These are phyloP conservation scores for Rousettus madagascariensis DNA, from an alignment of 2,797 vertebrate genomes.

Conservation along the genomic window DNA sequence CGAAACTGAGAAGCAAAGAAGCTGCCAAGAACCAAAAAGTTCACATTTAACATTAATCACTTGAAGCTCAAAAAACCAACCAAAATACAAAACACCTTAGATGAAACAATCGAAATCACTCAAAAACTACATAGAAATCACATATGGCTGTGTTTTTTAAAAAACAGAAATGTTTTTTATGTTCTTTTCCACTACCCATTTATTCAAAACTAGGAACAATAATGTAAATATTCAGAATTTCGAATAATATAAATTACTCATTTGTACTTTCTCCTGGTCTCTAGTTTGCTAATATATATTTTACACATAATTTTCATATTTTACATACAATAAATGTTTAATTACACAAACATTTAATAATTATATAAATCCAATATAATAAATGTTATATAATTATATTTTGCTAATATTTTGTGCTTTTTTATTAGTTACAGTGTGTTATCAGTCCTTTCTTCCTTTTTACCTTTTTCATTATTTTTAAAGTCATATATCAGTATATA, in stretches of 20 bases:
- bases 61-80: background rate
- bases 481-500: background rate
- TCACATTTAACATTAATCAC: background rate
- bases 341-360: background rate
- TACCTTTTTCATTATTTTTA: background rate
- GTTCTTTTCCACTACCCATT: background rate
- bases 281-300: background rate
- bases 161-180: background rate
- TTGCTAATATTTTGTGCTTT: background rate
- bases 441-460: background rate
- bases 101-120: background rate
- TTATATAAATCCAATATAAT: background rate
- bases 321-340: background rate
- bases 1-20: background rate
- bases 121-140: background rate
- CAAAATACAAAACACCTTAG: background rate
- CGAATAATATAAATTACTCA: background rate
- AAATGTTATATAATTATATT: background rate
- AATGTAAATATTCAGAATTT: slow-evolving; percentile 17
- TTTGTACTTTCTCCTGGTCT: background rate
- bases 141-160: background rate
- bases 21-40: background rate
- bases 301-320: background rate
- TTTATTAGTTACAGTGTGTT: background rate
- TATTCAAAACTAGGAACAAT: background rate